Evolutionary conservation across 2,888 invertebrate genomes (phyloP).

Genomic region (Carpatolechia fugitivella): DNA sequence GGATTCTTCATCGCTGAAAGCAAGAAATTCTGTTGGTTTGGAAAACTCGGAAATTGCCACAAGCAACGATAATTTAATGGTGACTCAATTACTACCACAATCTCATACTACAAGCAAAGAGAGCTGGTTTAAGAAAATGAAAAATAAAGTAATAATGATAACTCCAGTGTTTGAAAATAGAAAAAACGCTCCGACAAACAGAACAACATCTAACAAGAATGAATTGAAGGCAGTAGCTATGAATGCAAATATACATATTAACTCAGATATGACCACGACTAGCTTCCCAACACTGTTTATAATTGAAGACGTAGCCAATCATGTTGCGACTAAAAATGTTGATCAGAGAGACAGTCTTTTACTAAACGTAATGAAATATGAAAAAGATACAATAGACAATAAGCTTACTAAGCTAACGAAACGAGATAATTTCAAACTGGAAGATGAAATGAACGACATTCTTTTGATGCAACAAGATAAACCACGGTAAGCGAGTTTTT

Average conservation of each 20-base stretch:
- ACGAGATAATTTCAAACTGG: not conserved
- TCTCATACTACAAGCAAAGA: not conserved
- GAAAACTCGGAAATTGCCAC: not conserved
- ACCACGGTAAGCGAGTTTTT: too few relatives aligned
- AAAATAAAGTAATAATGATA: not conserved
- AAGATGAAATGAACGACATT: constrained; percentile 21
- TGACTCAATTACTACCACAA: not conserved
- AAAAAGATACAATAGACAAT: not conserved
- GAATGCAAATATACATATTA: not conserved
- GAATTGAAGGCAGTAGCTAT: not conserved
- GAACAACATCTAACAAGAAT: too few relatives aligned
- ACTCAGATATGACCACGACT: not conserved
- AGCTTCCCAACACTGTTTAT: not conserved
- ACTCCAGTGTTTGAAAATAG: not conserved
- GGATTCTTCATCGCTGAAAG: not conserved
- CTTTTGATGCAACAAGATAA: not conserved
- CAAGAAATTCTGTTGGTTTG: not conserved
- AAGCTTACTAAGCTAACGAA: not conserved
- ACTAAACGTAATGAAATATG: not conserved
- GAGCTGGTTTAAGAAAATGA: not conserved
- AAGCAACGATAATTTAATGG: not conserved
- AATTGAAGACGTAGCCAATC: not conserved
- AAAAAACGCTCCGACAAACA: not conserved
- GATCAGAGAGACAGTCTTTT: not conserved
- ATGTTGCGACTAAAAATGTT: not conserved